These are phyloP conservation scores for Progne subis DNA, from an alignment of 2,113 vertebrate genomes.

Conservation along the genomic window DNA sequence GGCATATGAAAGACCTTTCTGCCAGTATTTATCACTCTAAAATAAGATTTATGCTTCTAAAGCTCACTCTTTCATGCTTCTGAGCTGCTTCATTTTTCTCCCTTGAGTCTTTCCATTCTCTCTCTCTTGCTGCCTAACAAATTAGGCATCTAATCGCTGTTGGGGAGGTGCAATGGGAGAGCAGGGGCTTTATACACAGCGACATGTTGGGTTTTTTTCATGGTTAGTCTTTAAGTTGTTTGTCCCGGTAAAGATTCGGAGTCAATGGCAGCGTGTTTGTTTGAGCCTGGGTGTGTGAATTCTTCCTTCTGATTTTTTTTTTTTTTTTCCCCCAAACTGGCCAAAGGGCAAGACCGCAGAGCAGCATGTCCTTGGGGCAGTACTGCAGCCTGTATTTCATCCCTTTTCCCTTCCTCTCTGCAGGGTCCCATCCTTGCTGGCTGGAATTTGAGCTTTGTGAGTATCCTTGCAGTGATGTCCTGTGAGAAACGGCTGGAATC, in stretches of 20 bases:
- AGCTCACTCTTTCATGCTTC: slow-evolving; percentile 40
- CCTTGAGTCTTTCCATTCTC: slow-evolving; percentile 44
- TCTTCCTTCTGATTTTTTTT: not conserved
- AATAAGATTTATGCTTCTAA: slow-evolving; percentile 52
- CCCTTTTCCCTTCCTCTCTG: not conserved
- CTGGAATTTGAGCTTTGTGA: not conserved
- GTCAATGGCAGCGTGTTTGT: not conserved
- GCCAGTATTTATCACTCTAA: slow-evolving; percentile 27
- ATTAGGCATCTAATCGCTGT: slow-evolving; percentile 60
- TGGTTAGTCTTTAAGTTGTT: not conserved
- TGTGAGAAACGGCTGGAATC: not conserved
- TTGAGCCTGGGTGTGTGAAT: not conserved
- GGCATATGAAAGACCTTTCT: slow-evolving; percentile 31
- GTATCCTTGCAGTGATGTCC: not conserved
- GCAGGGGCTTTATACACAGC: not conserved
- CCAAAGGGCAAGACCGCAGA: not conserved
- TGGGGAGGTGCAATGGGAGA: not conserved
- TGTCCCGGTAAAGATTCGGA: not conserved
- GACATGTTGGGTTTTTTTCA: not conserved
- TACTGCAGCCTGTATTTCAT: not conserved
- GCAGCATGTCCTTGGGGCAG: not conserved
- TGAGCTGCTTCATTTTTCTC: slow-evolving; percentile 45
- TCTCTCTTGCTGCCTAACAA: slow-evolving; percentile 54
- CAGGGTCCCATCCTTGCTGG: not conserved
- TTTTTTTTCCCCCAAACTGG: not conserved